phyloP scores from a whole-genome alignment of 2,888 invertebrate genomes.

The Philonicus albiceps region DNA sequence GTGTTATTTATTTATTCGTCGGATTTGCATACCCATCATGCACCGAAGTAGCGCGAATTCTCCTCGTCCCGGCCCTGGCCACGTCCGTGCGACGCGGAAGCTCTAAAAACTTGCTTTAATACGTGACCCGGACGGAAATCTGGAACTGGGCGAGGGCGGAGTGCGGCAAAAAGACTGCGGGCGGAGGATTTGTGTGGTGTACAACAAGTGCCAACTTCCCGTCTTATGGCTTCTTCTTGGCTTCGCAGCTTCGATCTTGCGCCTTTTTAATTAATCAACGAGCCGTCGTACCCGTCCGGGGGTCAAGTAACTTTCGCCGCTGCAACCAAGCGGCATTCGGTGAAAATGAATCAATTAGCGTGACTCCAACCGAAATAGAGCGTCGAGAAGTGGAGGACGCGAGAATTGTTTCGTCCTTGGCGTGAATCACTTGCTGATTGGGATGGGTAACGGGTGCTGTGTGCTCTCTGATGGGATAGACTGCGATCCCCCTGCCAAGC shows the following conservation, averaged over 20 bases:
- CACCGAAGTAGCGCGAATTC: background rate
- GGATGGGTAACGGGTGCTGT: background rate
- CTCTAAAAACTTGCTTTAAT: background rate
- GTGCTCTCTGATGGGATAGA: background rate
- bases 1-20: constrained; percentile 23
- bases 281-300: background rate
- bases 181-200: background rate
- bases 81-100: background rate
- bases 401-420: constrained; percentile 3
- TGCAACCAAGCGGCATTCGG: background rate
- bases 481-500: background rate
- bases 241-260: background rate
- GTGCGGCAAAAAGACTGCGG: too few relatives aligned
- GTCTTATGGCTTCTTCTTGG: background rate
- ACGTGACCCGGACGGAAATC: background rate
- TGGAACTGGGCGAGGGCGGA: background rate
- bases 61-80: background rate
- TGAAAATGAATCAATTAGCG: background rate
- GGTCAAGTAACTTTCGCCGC: background rate
- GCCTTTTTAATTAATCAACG: background rate
- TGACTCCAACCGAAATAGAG: background rate
- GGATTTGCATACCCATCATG: background rate
- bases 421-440: background rate
- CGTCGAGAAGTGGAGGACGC: background rate
- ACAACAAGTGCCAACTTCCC: background rate